These are phyloP conservation scores for Dicrostonyx torquatus DNA, from an alignment of 2,797 vertebrate genomes.

Conservation along the genomic window DNA sequence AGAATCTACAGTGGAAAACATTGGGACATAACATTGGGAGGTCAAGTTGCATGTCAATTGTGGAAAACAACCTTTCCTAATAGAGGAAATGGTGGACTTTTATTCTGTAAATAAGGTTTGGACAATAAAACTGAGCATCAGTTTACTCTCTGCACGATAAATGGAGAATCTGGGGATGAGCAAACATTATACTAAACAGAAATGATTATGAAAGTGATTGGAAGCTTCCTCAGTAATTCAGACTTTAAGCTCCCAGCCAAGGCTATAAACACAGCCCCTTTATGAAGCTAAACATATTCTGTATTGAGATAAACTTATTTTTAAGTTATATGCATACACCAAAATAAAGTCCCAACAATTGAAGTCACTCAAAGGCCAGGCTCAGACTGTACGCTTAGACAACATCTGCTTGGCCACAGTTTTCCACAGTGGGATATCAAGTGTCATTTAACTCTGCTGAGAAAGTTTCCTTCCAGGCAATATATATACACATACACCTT, in stretches of 20 bases:
- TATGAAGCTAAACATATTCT: conserved; percentile 18
- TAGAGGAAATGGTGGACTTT: not conserved
- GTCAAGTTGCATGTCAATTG: not conserved
- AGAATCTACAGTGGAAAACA: not conserved
- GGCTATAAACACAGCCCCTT: not conserved
- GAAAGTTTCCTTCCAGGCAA: not conserved
- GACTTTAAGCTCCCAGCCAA: not conserved
- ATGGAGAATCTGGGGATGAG: not conserved
- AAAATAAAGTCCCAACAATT: not conserved
- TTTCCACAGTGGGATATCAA: not conserved
- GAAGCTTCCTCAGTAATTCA: conserved; percentile 33
- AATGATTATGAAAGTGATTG: not conserved
- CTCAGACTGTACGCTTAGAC: not conserved
- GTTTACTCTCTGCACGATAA: not conserved
- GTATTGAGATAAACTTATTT: conserved; percentile 24
- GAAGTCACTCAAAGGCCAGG: not conserved
- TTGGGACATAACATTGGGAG: not conserved
- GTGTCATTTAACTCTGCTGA: not conserved
- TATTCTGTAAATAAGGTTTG: not conserved
- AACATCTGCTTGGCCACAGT: not conserved
- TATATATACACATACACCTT: not conserved
- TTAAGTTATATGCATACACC: not conserved
- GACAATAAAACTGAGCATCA: not conserved
- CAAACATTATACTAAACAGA: not conserved
- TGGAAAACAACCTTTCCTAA: not conserved